A percentile compares a stretch with the other conserved stretches of the same genome.
Conservation (phyloP, 2,888 invertebrate species). For the Hemithea aestivaria region DNA sequence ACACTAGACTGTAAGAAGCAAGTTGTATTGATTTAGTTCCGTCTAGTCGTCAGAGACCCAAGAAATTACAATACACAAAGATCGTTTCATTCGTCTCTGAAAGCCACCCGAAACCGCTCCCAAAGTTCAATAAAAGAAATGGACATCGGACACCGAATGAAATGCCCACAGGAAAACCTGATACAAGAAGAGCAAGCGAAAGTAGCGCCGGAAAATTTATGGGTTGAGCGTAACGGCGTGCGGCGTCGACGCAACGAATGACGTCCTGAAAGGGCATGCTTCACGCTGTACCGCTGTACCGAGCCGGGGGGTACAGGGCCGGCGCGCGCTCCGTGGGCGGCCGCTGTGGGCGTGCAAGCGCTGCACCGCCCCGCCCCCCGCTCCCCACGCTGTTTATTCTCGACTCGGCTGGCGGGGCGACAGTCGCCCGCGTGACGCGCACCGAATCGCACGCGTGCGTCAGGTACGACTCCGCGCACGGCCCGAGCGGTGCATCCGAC, state of each 20-base stretch:
- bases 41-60: too few relatives aligned
- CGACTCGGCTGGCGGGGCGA: slow-evolving; percentile 63
- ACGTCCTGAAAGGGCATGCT: slow-evolving; percentile 33
- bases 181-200: slow-evolving; percentile 14
- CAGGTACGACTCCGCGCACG: slow-evolving; percentile 46
- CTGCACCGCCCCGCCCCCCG: slow-evolving; percentile 59
- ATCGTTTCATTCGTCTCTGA: too few relatives aligned
- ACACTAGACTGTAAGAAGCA: too few relatives aligned
- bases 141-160: neutral
- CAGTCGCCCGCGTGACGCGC: slow-evolving; percentile 76
- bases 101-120: too few relatives aligned
- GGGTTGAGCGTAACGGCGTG: slow-evolving; percentile 14
- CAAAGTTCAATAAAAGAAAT: too few relatives aligned
- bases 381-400: slow-evolving; percentile 72
- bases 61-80: too few relatives aligned
- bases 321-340: slow-evolving; percentile 54
- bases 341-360: slow-evolving; percentile 74
- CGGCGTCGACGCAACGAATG: slow-evolving; percentile 28
- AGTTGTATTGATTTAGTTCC: too few relatives aligned
- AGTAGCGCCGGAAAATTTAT: slow-evolving; percentile 20
- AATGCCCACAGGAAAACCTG: slow-evolving; percentile 6
- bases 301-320: slow-evolving; percentile 18
- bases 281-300: slow-evolving; percentile 14
- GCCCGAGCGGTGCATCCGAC: slow-evolving; percentile 68
- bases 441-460: slow-evolving; percentile 61